Base-by-base conservation (phyloP, 2,113 vertebrate species). In the Vombatus ursinus region DNA sequence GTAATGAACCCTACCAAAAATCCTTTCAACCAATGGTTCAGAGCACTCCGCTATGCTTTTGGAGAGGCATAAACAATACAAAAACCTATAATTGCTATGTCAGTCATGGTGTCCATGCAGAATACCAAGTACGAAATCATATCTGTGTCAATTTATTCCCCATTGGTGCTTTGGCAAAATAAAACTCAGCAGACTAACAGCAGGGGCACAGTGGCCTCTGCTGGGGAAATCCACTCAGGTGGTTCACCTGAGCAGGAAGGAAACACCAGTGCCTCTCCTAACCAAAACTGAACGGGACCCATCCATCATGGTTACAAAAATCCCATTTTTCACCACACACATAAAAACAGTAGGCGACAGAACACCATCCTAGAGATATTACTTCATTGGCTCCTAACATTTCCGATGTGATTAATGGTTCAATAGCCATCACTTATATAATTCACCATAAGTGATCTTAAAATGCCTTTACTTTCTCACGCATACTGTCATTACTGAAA, bases 1-100 rank as follows among this genome's bases (percentile, higher is more conserved):
- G 96, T 98, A 98, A 98, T 98, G 97, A 98, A 97, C 96, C 90
- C 97, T 95, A 97, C 95, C 89, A 19, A 94, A 97, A 95, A 57
- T 95, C 97, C 97, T 98, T 97, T 95, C 97, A 98, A 98, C 54
- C 90, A 1, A 23, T 90, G 94, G 94, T 98, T 98, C 97, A 95
- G 90, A 98, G 97, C 97, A 97, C 96, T 97, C 96, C 93, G 96
- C 98, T 97, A 94, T 0, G 50, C 97, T 98, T 98, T 97, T 94
- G 92, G 97, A 98, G 97, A 98, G 97, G 98, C 96, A 98, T 97
- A 98, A 98, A 98, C 98, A 99, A 98, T 98, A 98, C 98, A 98
- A 98, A 99, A 98, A 97, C 97, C 98, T 98, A 90, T 98, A 98
- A 99, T 98, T 99, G 98, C 98, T 96, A 92, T 98, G 98, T 99